Percentiles rank a stretch among this genome's conserved stretches.
Conservation (phyloP, 2,113 vertebrate species). For the Andinoacara biseriatus region DNA sequence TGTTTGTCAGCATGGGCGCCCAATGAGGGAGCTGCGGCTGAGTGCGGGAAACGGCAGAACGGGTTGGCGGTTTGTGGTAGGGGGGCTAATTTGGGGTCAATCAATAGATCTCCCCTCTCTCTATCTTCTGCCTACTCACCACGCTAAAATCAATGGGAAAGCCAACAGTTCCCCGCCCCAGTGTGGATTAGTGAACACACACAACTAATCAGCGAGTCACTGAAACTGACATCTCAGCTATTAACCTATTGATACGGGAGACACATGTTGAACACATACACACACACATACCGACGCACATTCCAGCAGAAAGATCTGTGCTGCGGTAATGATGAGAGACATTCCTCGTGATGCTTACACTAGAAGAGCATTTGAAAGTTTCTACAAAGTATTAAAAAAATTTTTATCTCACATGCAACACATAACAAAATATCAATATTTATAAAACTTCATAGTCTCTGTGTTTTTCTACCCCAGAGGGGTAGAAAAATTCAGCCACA, state of each 20-base stretch:
- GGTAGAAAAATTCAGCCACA: not conserved
- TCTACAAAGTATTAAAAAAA: not conserved
- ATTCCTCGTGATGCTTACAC: conserved; percentile 14
- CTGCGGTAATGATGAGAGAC: conserved; percentile 4
- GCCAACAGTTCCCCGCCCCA: conserved; percentile 82
- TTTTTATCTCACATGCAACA: not conserved
- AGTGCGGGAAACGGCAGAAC: conserved; percentile 49
- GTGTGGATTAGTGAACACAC: conserved; percentile 85
- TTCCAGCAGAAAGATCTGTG: conserved; percentile 59
- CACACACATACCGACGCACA: conserved; percentile 34
- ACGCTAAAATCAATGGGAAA: conserved; percentile 84
- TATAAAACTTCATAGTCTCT: not conserved
- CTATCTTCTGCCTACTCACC: conserved; percentile 80
- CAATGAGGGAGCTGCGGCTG: conserved; percentile 57
- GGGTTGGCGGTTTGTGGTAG: conserved; percentile 51
- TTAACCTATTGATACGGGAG: conserved; percentile 83
- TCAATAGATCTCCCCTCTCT: conserved; percentile 84
- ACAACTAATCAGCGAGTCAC: conserved; percentile 84
- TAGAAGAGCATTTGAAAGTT: not conserved
- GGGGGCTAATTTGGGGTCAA: conserved; percentile 86
- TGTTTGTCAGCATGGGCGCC: conserved; percentile 53
- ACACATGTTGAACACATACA: conserved; percentile 67
- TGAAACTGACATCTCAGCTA: conserved; percentile 81
- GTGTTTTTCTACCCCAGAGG: not conserved
- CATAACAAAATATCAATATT: not conserved